phyloP scores from a whole-genome alignment of 2,797 vertebrate genomes.

The Botia kubotai region DNA sequence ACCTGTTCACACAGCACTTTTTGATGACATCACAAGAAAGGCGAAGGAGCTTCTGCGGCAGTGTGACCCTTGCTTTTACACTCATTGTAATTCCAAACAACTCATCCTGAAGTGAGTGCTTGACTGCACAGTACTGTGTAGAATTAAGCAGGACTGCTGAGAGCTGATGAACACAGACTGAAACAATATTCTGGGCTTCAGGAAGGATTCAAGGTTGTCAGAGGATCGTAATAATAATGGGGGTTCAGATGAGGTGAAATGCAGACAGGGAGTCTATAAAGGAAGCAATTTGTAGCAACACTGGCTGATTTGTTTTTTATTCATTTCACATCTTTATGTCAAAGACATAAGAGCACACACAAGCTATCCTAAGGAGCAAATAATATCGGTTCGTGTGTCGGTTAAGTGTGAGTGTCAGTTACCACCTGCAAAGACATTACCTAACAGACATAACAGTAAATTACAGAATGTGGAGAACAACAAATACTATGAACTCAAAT shows the following conservation, averaged over 20 bases:
- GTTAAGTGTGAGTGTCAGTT: neutral
- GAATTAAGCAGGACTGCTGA: conserved; percentile 32
- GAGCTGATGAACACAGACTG: conserved; percentile 31
- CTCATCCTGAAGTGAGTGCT: conserved; percentile 8
- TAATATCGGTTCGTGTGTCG: neutral
- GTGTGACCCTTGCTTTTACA: conserved; percentile 2
- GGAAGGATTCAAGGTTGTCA: conserved; percentile 25
- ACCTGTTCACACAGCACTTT: neutral
- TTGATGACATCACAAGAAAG: conserved; percentile 33
- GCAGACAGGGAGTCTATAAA: conserved; percentile 1
- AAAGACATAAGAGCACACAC: neutral
- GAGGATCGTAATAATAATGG: conserved; percentile 19
- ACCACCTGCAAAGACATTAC: neutral
- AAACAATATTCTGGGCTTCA: conserved; percentile 13
- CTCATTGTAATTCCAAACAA: conserved; percentile 30
- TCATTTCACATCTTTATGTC: neutral
- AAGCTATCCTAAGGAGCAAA: neutral
- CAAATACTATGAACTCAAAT: neutral
- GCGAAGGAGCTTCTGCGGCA: neutral
- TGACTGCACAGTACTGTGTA: conserved; percentile 4
- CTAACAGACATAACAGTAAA: neutral
- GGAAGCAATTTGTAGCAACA: neutral
- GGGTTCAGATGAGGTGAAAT: conserved; percentile 18
- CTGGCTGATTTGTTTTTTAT: neutral
- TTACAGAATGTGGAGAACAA: neutral